Evolutionary conservation across 30 jellyfish, hydroid and myxozoan species (phyloP).

Genomic region (Aurelia coerulea): DNA sequence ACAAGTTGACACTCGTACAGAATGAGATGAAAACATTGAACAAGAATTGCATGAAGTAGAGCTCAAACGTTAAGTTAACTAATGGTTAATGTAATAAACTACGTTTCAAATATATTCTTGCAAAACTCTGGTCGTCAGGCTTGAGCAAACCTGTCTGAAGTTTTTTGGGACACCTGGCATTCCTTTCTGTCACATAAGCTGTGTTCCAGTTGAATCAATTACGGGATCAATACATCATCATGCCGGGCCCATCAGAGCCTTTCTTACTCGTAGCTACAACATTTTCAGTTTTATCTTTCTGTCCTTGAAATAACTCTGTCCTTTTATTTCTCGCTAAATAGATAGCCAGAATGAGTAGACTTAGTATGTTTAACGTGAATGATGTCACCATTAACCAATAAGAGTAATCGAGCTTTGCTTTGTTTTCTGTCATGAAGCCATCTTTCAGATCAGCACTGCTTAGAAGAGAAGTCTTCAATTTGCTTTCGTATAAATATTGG

Average conservation of each 20-base stretch:
- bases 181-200: too few species aligned
- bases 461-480: conserved; percentile 2
- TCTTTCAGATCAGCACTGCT: conserved; percentile 20
- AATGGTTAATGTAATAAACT: too few species aligned
- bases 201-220: too few species aligned
- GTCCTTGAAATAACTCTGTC: conserved; percentile 7
- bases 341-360: conserved; percentile 3
- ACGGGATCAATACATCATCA: too few species aligned
- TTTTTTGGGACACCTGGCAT: too few species aligned
- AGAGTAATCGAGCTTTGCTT: conserved; percentile 14
- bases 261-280: neutral
- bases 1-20: too few species aligned
- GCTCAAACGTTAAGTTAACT: neutral
- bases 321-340: conserved; percentile 12
- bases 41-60: neutral
- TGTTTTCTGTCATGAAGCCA: conserved; percentile 31
- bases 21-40: too few species aligned
- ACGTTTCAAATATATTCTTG: too few species aligned
- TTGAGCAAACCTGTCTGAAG: too few species aligned
- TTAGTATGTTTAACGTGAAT: neutral
- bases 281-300: neutral
- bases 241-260: too few species aligned
- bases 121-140: too few species aligned
- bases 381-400: conserved; percentile 38
- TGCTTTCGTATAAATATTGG: conserved; percentile 4